A percentile compares a stretch with the other conserved stretches of the same genome.
phyloP scores from a whole-genome alignment of 2,797 vertebrate genomes.

The Jordanella pulchra region DNA sequence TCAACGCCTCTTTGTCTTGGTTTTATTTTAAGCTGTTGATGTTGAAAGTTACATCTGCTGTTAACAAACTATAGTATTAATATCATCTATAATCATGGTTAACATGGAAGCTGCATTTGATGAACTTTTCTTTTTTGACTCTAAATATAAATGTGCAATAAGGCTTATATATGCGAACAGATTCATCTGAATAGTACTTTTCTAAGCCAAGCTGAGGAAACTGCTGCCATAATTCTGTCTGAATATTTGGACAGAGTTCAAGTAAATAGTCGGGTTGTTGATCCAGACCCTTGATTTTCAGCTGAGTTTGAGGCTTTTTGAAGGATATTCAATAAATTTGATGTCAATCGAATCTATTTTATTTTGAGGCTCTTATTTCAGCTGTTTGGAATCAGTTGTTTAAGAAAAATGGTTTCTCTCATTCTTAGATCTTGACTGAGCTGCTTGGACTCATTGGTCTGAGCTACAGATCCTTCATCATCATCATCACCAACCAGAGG shows the following conservation, averaged over 20 bases:
- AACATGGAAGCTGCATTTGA: no score
- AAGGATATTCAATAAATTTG: neutral
- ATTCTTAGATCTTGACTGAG: neutral
- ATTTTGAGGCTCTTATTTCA: neutral
- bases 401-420: no score
- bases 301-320: neutral
- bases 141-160: neutral
- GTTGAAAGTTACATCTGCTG: neutral
- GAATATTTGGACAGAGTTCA: neutral
- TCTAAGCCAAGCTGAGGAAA: neutral
- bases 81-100: no score
- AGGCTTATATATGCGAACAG: no score
- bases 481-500: neutral
- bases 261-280: neutral
- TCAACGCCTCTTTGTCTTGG: conserved; percentile 27
- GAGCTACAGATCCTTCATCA: neutral
- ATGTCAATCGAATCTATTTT: neutral
- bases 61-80: neutral
- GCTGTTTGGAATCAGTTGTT: no score
- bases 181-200: neutral
- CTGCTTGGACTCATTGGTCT: neutral
- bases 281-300: neutral
- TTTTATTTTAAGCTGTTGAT: neutral
- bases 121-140: no score
- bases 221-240: neutral